A percentile compares a stretch with the other conserved stretches of the same genome.
Conservation (phyloP, 2,113 vertebrate genomes). For the Poeciliopsis prolifica region DNA sequence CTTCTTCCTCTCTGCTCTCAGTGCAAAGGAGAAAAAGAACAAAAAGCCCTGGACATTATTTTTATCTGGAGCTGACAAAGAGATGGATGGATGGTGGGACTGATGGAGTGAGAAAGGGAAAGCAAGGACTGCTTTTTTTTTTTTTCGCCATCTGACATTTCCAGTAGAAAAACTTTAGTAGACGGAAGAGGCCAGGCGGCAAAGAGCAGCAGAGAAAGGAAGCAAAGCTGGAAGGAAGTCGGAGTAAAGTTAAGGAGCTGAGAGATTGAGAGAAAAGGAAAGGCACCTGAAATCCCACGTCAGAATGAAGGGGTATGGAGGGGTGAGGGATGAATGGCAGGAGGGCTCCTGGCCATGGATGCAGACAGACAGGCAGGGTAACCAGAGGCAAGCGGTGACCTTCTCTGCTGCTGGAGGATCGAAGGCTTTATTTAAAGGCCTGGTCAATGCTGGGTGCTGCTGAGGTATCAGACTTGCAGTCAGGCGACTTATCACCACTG, state of each 20-base stretch:
- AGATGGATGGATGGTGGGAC: slow-evolving; percentile 35
- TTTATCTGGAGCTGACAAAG: slow-evolving; percentile 50
- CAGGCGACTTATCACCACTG: slow-evolving; percentile 75
- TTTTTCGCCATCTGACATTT: background rate
- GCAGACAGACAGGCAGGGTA: slow-evolving; percentile 84
- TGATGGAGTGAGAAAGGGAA: slow-evolving; percentile 21
- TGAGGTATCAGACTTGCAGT: slow-evolving; percentile 75
- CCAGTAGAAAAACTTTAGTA: background rate
- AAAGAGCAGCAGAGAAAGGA: background rate
- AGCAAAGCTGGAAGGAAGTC: background rate
- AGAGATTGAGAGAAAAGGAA: slow-evolving; percentile 1
- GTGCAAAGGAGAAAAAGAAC: slow-evolving; percentile 10
- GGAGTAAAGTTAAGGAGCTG: slow-evolving; percentile 1
- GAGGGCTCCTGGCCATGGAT: slow-evolving; percentile 72
- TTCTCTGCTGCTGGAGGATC: slow-evolving; percentile 74
- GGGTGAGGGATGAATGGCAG: slow-evolving; percentile 64
- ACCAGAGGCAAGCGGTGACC: slow-evolving; percentile 82
- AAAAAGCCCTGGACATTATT: slow-evolving; percentile 19
- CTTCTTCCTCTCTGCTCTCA: slow-evolving; percentile 45
- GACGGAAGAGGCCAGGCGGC: background rate
- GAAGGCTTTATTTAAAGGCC: slow-evolving; percentile 81
- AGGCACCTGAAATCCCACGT: slow-evolving; percentile 30
- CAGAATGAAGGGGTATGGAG: slow-evolving; percentile 8
- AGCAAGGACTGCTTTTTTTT: background rate
- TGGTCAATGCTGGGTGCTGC: slow-evolving; percentile 80